Base-by-base conservation (phyloP, 2,113 vertebrate species). In the Pterocles burchelli region DNA sequence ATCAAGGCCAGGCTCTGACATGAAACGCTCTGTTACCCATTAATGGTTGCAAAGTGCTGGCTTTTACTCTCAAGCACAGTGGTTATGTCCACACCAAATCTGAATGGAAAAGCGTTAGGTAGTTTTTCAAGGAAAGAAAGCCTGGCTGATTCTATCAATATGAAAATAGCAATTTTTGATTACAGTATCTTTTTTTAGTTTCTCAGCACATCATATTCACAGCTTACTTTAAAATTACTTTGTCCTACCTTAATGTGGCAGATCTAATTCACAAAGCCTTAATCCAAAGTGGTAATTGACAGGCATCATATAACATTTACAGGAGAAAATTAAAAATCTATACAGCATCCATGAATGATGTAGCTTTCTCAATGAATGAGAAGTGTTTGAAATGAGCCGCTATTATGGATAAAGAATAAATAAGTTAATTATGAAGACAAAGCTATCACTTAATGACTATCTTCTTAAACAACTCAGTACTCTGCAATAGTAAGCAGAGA, bases 261-360 rank as follows among this genome's bases (percentile, higher is more conserved):
- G 81, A 88, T 95, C n/a, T 87, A 86, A 95, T 94, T 90, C 51
- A 85, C 94, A 45, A 93, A 91, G 43, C 51, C 51, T 77, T 66
- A 68, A 67, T 79, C 46, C 48, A 77, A 93, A 89, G 57, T 85
- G 34, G 17, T 49, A 95, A 87, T 67, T 89, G 84, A 91, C 81
- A 90, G 24, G 20, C 76, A 78, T 92, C 70, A 79, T 67, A 68
- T 18, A 80, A 28, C n/a, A 88, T 71, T 91, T 95, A 83, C 31
- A 88, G 54, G 34, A 94, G 76, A 93, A 96, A 95, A 93, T 83
- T 76, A 85, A 90, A 97, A 97, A 94, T 89, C 90, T 70, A 76
- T 87, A 51, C 13, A 70, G 12, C 49, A 33, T 41, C n/a, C 5
- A 1, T 34, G 76, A 94, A 46, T 74, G 24, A 89, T 57, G 52